Evolutionary conservation across 2,797 vertebrate genomes (phyloP).

Genomic region (Enteromius argenteus): DNA sequence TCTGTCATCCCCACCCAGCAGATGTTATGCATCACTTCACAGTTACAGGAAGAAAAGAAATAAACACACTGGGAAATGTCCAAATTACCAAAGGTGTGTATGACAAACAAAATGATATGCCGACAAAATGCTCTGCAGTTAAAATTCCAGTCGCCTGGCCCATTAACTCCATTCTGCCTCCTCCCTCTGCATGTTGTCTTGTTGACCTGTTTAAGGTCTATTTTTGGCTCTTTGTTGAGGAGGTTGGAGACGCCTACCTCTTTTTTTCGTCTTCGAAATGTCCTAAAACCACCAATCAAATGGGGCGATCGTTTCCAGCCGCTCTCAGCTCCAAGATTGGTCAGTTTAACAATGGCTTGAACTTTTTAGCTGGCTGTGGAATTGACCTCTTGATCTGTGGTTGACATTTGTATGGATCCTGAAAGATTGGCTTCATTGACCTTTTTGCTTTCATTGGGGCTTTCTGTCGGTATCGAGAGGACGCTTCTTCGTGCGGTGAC

Average conservation of each 20-base stretch:
- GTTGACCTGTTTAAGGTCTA: conserved; percentile 6
- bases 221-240: conserved; percentile 18
- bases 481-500: background rate
- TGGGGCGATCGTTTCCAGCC: conserved; percentile 25
- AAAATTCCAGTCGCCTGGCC: background rate
- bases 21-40: conserved; percentile 44
- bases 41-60: conserved; percentile 7
- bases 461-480: conserved; percentile 11
- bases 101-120: conserved; percentile 12
- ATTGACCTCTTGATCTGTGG: conserved; percentile 44
- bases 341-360: conserved; percentile 5
- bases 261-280: background rate
- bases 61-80: conserved; percentile 31
- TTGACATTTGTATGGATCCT: conserved; percentile 27
- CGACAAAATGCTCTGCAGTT: background rate
- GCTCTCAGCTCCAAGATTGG: conserved; percentile 17
- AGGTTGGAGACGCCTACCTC: conserved; percentile 4
- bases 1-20: conserved; percentile 36
- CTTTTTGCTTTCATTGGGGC: conserved; percentile 11
- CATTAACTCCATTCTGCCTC: conserved; percentile 27
- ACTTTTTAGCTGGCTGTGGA: conserved; percentile 32
- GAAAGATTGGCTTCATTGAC: conserved; percentile 36
- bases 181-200: background rate
- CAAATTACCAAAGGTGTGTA: conserved; percentile 16
- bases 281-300: conserved; percentile 40